Evolutionary conservation across 1,140 invertebrate genomes (phyloP).

Genomic region (Zeugodacus cucurbitae): DNA sequence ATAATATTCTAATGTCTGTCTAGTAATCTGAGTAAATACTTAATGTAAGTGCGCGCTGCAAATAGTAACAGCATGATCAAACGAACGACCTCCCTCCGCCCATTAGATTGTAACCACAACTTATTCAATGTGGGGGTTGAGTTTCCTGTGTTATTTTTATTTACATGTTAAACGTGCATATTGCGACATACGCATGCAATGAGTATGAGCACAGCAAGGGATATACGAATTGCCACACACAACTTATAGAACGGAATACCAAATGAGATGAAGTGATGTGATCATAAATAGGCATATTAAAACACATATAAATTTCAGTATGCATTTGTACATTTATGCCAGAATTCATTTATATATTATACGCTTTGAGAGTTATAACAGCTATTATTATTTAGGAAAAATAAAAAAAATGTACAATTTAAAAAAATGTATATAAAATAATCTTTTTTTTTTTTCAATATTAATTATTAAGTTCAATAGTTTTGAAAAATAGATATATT

Average conservation of each 20-base stretch:
- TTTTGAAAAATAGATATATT: not conserved
- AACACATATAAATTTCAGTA: not conserved
- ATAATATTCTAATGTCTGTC: constrained; percentile 1
- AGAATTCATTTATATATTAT: not conserved
- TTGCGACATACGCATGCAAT: not conserved
- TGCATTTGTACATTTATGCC: not conserved
- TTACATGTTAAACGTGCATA: not conserved
- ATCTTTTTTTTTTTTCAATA: no score
- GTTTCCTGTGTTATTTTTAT: constrained; percentile 36
- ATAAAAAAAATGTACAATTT: no score
- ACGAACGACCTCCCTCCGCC: not conserved
- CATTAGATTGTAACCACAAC: not conserved
- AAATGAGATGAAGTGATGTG: constrained; percentile 2
- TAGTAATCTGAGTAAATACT: constrained; percentile 31
- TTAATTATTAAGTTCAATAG: not conserved
- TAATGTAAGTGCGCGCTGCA: not conserved
- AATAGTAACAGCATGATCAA: not conserved
- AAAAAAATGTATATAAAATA: not conserved
- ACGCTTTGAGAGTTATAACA: not conserved
- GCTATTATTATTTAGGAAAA: no score
- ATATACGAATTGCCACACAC: not conserved
- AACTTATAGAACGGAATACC: not conserved
- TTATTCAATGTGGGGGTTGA: constrained; percentile 31
- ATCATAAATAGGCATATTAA: not conserved
- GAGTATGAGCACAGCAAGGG: constrained; percentile 3